Evolutionary conservation across 2,113 vertebrate genomes (phyloP), one percentile per base, ranked within the genome.

Genomic region (Hyla sarda): DNA sequence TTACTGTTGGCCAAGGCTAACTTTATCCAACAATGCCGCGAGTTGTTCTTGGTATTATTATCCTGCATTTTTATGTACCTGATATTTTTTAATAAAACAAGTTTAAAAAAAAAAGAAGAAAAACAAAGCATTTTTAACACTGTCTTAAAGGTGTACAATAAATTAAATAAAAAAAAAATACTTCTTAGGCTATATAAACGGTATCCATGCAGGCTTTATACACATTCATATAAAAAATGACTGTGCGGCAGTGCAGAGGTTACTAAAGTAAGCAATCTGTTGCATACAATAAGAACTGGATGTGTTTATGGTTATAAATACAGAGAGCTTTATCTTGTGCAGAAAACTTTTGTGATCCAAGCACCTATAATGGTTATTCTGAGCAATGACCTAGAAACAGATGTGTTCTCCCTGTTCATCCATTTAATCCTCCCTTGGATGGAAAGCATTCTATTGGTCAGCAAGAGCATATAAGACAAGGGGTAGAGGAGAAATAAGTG

Each of bases 341-440:
- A 65, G 34, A 58, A 47, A 65, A 47, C 32, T 14, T 19, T 30
- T 1, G 25, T 50, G 48, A 77, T 77, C 48, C 23, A 8, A 6
- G 34, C 56, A 60, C 41, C 34, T 45, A 45, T 65, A 47, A 62
- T 62, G 78, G 37, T 28, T 47, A 65, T 81, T 47, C n/a, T 45
- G 54, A 45, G 32, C 37, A 47, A 7, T 81, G 78, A 62, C 56
- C 54, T 81, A 81, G 78, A 81, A 65, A 81, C 56, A 45, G 56
- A 62, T 47, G 65, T 72, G 47, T 32, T 11, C 81, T 56, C 21
- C 34, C 62, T 50, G 34, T 34, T 47, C 17, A 34, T 82, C 60
- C 21, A 32, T 69, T 19, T 69, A 82, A 50, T 67, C 47, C 65
- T 48, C 62, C 30, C 41, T 23, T 45, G 11, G 81, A 30, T 71